Evolutionary conservation across 1,140 invertebrate species (phyloP).

Genomic region (Calosoma granatense): DNA sequence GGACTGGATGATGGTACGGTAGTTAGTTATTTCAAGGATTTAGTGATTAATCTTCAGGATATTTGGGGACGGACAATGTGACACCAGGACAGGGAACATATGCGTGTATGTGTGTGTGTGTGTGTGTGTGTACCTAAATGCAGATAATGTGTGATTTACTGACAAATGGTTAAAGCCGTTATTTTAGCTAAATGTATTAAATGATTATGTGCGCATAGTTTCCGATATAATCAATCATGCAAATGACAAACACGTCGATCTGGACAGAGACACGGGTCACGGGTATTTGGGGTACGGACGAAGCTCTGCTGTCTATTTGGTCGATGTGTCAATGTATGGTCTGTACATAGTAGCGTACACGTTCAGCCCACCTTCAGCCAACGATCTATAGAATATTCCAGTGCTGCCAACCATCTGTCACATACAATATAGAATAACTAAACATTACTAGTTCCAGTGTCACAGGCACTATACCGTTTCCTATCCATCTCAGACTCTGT

Average conservation of each 20-base stretch:
- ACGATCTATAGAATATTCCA: slow-evolving; percentile 91
- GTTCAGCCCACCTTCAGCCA: slow-evolving; percentile 87
- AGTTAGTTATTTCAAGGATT: too few relatives aligned
- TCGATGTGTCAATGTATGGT: slow-evolving; percentile 5
- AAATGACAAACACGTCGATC: neutral
- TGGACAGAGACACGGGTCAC: neutral
- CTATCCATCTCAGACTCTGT: slow-evolving; percentile 91
- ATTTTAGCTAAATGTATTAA: neutral
- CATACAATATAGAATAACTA: slow-evolving; percentile 22
- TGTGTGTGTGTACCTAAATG: neutral
- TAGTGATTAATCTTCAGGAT: too few relatives aligned
- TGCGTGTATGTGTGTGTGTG: neutral
- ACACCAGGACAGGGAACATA: neutral
- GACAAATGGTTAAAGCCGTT: slow-evolving; percentile 4
- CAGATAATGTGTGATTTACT: neutral
- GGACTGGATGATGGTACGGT: too few relatives aligned
- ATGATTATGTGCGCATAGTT: slow-evolving; percentile 4
- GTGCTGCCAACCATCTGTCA: slow-evolving; percentile 84
- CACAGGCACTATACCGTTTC: slow-evolving; percentile 62
- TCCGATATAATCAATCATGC: slow-evolving; percentile 1
- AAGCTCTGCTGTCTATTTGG: neutral
- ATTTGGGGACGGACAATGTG: too few relatives aligned
- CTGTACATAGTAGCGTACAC: too few relatives aligned
- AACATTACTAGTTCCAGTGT: neutral
- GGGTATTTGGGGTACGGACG: neutral